Evolutionary conservation across 2,797 vertebrate species (phyloP).

Genomic region (Anableps anableps): DNA sequence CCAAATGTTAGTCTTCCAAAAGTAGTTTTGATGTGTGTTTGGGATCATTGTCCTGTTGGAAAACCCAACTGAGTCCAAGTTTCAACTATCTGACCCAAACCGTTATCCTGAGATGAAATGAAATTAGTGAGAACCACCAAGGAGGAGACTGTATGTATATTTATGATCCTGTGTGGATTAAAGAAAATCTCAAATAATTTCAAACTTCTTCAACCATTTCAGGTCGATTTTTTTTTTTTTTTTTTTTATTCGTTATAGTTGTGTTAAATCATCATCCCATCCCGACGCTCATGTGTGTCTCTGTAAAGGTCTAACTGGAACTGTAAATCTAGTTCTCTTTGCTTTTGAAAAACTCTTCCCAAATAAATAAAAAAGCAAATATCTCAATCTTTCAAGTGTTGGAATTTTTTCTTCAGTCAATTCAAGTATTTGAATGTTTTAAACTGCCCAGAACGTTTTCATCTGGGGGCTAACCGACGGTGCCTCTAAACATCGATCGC

Average conservation of each 20-base stretch:
- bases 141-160: not conserved
- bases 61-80: not conserved
- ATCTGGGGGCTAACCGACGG: not conserved
- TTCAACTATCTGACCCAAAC: not conserved
- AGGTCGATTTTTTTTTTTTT: not conserved
- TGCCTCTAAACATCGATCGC: constrained; percentile 88
- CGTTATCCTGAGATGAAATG: not conserved
- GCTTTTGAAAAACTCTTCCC: not conserved
- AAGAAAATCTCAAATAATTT: not conserved
- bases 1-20: not conserved
- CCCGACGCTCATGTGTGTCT: not conserved
- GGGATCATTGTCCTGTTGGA: not conserved
- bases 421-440: constrained; percentile 34
- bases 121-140: not conserved
- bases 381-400: constrained; percentile 1
- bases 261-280: not conserved
- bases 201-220: not conserved
- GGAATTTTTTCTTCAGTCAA: not conserved
- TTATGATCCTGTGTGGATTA: not conserved
- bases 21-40: not conserved
- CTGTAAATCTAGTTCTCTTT: not conserved
- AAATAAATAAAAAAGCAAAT: not conserved
- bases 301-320: not conserved
- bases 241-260: not conserved
- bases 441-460: not conserved